phyloP scores from a whole-genome alignment of 92 coral and sea anemone genomes.

The Palythoa caribaeorum region DNA sequence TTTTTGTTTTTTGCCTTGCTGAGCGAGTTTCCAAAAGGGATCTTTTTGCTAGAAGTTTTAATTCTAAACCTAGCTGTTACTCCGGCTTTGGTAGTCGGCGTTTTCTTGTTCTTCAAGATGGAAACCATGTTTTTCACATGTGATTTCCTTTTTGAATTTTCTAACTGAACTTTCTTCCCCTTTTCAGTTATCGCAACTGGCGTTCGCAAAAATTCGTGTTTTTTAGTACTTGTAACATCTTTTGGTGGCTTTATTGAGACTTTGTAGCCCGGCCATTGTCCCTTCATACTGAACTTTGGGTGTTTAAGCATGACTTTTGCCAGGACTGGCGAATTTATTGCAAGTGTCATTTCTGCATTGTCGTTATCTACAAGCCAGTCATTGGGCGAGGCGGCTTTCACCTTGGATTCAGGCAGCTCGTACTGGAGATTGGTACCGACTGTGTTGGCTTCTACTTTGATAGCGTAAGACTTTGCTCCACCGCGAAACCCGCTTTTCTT shows the following conservation, averaged over 20 bases:
- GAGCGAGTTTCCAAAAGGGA: not conserved
- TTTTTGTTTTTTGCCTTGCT: too few species aligned
- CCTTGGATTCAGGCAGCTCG: conserved; percentile 83
- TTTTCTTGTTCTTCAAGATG: not conserved
- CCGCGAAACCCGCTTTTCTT: conserved; percentile 80
- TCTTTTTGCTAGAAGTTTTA: not conserved
- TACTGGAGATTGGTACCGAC: conserved; percentile 85
- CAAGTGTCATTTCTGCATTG: conserved; percentile 78
- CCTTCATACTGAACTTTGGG: conserved; percentile 89
- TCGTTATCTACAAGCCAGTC: conserved; percentile 93
- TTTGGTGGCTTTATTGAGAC: conserved; percentile 73
- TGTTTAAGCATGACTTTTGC: conserved; percentile 72
- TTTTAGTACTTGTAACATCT: conserved; percentile 78
- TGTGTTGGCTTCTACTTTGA: conserved; percentile 82
- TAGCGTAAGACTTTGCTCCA: conserved; percentile 80
- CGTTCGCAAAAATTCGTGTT: conserved; percentile 47
- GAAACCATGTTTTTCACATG: not conserved
- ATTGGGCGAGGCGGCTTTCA: conserved; percentile 70
- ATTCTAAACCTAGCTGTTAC: not conserved
- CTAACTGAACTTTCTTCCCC: not conserved
- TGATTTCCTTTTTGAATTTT: not conserved
- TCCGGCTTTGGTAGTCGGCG: not conserved
- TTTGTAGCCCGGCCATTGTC: conserved; percentile 88
- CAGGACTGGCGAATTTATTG: conserved; percentile 76
- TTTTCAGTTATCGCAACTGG: not conserved